Conservation (phyloP, 2,113 vertebrate species). For the Sigmodon hispidus region DNA sequence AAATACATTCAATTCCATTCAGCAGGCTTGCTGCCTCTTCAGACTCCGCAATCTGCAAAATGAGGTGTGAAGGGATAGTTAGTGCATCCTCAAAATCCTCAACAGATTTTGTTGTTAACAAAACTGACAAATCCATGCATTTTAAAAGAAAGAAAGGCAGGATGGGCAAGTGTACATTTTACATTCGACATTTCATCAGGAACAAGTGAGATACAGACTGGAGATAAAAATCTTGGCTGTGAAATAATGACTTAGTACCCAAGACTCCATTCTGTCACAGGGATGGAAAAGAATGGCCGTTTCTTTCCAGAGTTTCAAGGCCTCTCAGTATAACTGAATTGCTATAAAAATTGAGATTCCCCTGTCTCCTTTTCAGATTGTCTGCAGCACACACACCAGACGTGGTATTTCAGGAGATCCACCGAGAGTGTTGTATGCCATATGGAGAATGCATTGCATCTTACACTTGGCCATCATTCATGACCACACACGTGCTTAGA, state of each 20-base stretch:
- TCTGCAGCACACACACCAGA: not conserved
- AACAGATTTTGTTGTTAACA: conserved; percentile 71
- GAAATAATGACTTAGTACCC: not conserved
- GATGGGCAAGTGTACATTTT: conserved; percentile 41
- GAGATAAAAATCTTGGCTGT: conserved; percentile 58
- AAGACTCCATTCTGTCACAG: conserved; percentile 8
- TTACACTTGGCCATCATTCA: conserved; percentile 24
- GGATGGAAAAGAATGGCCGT: conserved; percentile 34
- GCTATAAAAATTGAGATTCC: conserved; percentile 1
- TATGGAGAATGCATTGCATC: conserved; percentile 3
- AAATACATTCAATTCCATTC: conserved; percentile 52
- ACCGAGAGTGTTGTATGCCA: not conserved
- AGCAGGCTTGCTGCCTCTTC: conserved; percentile 38
- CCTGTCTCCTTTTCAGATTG: not conserved
- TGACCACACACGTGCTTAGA: not conserved
- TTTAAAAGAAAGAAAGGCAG: conserved; percentile 62
- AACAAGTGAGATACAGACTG: conserved; percentile 68
- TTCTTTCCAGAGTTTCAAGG: not conserved
- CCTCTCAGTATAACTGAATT: not conserved
- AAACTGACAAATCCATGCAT: conserved; percentile 70
- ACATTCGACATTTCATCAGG: conserved; percentile 72
- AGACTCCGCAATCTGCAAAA: conserved; percentile 28
- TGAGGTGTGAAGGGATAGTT: conserved; percentile 20
- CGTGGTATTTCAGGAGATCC: not conserved
- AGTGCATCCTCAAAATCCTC: conserved; percentile 57